Evolutionary conservation across 2,113 vertebrate genomes (phyloP).

Genomic region (Pseudolaguvia tuberculata): DNA sequence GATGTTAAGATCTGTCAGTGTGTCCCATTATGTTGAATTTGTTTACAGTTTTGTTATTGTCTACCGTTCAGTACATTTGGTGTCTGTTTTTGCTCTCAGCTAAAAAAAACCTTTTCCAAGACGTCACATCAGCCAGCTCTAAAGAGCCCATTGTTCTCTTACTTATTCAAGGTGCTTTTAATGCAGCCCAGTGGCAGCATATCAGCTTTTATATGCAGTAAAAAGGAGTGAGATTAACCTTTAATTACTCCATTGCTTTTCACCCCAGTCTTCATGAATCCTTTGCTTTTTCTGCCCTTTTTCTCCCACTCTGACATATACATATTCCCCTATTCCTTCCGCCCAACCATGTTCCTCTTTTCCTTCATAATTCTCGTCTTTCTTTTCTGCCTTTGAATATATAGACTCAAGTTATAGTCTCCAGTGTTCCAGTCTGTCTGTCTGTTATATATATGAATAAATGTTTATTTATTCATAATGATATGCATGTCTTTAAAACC

Average conservation of each 20-base stretch:
- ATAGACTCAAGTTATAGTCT: too few species aligned
- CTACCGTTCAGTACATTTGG: neutral
- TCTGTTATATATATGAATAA: neutral
- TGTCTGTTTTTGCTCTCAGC: neutral
- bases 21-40: neutral
- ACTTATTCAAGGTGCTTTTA: constrained; percentile 13
- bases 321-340: neutral
- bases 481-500: neutral
- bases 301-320: constrained; percentile 5
- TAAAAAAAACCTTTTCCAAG: neutral
- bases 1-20: neutral
- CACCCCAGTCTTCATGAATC: constrained; percentile 5
- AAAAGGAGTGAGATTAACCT: constrained; percentile 35
- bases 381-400: constrained; percentile 9
- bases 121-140: neutral
- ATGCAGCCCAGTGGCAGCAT: constrained; percentile 14
- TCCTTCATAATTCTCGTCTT: neutral
- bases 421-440: too few species aligned
- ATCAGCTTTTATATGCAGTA: constrained; percentile 24
- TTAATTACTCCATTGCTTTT: constrained; percentile 39
- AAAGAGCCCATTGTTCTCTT: neutral
- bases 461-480: too few species aligned
- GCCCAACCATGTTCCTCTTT: neutral
- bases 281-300: neutral
- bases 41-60: neutral